These are phyloP conservation scores for Betta splendens DNA, from an alignment of 2,797 vertebrate species.

Conservation along the genomic window DNA sequence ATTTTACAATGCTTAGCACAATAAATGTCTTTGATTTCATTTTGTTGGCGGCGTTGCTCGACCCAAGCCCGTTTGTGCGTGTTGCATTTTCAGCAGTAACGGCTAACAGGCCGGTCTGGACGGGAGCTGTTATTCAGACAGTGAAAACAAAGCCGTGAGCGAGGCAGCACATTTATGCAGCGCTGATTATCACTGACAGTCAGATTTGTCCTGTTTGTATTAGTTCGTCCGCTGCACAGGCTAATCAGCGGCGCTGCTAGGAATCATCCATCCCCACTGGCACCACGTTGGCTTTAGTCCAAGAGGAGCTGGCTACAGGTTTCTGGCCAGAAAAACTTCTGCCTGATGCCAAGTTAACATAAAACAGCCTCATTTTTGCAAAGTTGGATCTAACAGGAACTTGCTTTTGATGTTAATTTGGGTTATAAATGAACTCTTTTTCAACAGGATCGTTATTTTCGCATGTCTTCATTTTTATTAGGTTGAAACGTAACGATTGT, in stretches of 20 bases:
- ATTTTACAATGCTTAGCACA: conserved; percentile 35
- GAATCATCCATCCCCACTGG: background rate
- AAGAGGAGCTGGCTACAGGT: conserved; percentile 14
- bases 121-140: conserved; percentile 25
- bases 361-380: background rate
- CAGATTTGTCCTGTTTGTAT: conserved; percentile 13
- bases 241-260: conserved; percentile 10
- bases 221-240: conserved; percentile 23
- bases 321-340: conserved; percentile 10
- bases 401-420: conserved; percentile 1
- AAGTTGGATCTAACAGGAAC: conserved; percentile 3
- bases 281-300: background rate
- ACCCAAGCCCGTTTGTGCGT: conserved; percentile 5
- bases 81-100: conserved; percentile 30
- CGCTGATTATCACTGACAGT: conserved; percentile 33
- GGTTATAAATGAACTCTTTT: background rate
- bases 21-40: conserved; percentile 60
- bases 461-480: background rate
- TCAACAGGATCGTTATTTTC: background rate
- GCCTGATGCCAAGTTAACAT: background rate
- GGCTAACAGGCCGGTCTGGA: conserved; percentile 14
- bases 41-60: conserved; percentile 4
- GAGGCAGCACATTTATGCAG: conserved; percentile 17
- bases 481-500: no score
- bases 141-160: conserved; percentile 35